Evolutionary conservation across 2,888 invertebrate species (phyloP).

Genomic region (Globia sparganii): DNA sequence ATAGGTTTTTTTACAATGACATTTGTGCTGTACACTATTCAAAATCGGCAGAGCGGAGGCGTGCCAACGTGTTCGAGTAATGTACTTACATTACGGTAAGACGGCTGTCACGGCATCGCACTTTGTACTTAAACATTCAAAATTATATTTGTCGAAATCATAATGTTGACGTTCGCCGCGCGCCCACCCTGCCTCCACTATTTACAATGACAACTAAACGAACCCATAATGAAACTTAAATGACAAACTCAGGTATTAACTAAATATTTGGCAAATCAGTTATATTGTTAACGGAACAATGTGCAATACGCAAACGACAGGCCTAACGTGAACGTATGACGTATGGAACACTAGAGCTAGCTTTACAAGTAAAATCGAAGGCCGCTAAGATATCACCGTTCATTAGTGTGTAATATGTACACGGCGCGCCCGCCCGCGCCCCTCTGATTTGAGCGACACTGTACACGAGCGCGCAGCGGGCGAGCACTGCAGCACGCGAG

Average conservation of each 20-base stretch:
- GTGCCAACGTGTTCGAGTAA: conserved; percentile 69
- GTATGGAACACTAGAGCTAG: conserved; percentile 85
- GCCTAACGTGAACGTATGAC: conserved; percentile 75
- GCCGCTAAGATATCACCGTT: conserved; percentile 90
- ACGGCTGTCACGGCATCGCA: conserved; percentile 72
- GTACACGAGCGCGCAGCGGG: conserved; percentile 73
- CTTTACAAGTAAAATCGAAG: conserved; percentile 90
- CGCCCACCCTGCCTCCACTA: conserved; percentile 75
- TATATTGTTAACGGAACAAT: conserved; percentile 74
- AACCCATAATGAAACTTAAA: conserved; percentile 78
- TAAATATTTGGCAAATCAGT: conserved; percentile 87
- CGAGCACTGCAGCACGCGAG: conserved; percentile 27
- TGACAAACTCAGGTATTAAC: conserved; percentile 78
- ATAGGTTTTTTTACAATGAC: conserved; percentile 86
- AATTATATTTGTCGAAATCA: conserved; percentile 71
- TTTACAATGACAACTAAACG: conserved; percentile 84
- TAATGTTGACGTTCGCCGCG: conserved; percentile 72
- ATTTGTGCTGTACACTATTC: conserved; percentile 89
- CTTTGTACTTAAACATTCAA: conserved; percentile 80
- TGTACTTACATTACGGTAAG: conserved; percentile 72
- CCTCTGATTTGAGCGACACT: conserved; percentile 74
- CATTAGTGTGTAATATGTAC: conserved; percentile 88
- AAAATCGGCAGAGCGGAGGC: conserved; percentile 71
- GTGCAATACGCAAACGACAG: conserved; percentile 76
- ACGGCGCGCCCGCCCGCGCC: conserved; percentile 73